Conservation (phyloP, 2,797 vertebrate species). For the Sebastes taczanowskii region DNA sequence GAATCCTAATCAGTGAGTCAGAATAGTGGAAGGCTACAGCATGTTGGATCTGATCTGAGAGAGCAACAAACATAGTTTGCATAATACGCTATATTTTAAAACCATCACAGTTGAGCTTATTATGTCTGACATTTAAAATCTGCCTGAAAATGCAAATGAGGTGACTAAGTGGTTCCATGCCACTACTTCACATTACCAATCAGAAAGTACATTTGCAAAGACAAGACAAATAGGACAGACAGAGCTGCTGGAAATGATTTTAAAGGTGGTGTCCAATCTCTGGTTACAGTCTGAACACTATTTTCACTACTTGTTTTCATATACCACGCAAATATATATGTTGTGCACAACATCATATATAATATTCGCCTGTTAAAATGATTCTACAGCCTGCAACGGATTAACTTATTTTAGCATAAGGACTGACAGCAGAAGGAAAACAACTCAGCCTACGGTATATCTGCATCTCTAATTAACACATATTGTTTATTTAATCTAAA, state of each 20-base stretch:
- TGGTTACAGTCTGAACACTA: background rate
- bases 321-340: background rate
- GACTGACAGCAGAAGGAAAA: background rate
- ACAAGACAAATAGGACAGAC: constrained; percentile 33
- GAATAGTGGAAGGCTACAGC: constrained; percentile 22
- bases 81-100: constrained; percentile 70
- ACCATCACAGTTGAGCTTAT: constrained; percentile 61
- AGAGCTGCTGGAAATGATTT: constrained; percentile 11
- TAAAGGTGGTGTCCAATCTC: background rate
- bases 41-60: constrained; percentile 44
- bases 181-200: constrained; percentile 51
- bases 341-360: background rate
- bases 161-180: constrained; percentile 55
- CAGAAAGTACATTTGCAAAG: constrained; percentile 30
- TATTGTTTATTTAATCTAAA: background rate
- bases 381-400: background rate
- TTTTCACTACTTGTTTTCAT: background rate
- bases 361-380: background rate
- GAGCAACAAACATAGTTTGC: constrained; percentile 63
- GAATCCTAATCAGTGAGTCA: constrained; percentile 40
- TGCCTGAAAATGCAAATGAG: constrained; percentile 72
- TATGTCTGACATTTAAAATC: constrained; percentile 78
- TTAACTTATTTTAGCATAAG: background rate
- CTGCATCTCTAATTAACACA: background rate
- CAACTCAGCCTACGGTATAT: background rate